Conservation (phyloP, 2,888 invertebrate genomes). For the Listrodromus nycthemerus region DNA sequence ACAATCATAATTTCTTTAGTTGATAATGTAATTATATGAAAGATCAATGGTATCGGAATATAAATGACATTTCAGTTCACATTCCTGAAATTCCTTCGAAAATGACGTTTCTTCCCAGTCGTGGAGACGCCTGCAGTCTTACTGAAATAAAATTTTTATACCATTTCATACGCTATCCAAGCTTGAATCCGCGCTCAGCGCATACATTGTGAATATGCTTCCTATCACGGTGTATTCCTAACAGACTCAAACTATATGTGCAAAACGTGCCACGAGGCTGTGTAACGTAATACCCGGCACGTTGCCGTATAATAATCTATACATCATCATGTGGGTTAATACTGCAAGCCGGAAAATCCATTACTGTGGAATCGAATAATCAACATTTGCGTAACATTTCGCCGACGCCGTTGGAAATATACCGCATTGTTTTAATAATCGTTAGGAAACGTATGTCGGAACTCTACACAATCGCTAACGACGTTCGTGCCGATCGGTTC, state of each 20-base stretch:
- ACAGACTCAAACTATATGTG: background rate
- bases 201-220: background rate
- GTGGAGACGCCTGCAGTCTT: no score
- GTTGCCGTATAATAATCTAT: constrained; percentile 41
- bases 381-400: constrained; percentile 43
- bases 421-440: constrained; percentile 34
- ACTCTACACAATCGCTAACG: constrained; percentile 11
- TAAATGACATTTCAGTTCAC: no score
- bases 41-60: no score
- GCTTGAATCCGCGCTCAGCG: background rate
- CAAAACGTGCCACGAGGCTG: background rate
- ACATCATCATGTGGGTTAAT: constrained; percentile 25
- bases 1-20: no score
- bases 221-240: background rate
- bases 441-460: constrained; percentile 18
- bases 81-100: no score
- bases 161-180: background rate
- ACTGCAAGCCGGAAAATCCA: background rate
- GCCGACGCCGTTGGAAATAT: constrained; percentile 14
- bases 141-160: background rate
- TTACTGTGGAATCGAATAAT: constrained; percentile 51
- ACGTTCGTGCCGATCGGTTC: background rate
- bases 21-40: no score
- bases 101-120: no score
- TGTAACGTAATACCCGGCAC: constrained; percentile 33